Percentiles rank a stretch among this genome's conserved stretches.
Evolutionary conservation across 92 coral and sea anemone genomes (phyloP).

Genomic region (Zoanthus solanderi): DNA sequence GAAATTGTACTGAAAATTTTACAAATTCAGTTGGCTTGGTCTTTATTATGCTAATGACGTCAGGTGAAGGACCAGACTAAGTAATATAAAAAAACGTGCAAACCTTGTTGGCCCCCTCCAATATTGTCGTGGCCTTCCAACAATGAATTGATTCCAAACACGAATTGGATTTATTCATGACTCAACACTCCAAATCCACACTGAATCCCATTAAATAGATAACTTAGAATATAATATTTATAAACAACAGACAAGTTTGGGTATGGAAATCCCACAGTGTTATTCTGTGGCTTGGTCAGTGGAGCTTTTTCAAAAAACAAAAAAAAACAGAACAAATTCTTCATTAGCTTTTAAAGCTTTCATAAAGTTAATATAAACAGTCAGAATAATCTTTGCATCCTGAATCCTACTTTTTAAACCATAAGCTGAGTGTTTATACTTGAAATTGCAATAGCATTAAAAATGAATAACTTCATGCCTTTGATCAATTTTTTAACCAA

Average conservation of each 20-base stretch:
- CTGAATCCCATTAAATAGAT: slow-evolving; percentile 38
- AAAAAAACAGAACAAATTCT: neutral
- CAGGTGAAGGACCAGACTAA: neutral
- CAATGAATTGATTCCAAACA: slow-evolving; percentile 38
- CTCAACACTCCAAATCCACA: slow-evolving; percentile 46
- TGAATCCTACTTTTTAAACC: neutral
- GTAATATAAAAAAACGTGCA: neutral
- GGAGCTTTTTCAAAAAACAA: neutral
- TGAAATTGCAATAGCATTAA: slow-evolving; percentile 20
- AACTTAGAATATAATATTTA: neutral
- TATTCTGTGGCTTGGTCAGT: slow-evolving; percentile 5
- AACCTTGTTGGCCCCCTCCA: slow-evolving; percentile 33
- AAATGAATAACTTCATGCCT: slow-evolving; percentile 30
- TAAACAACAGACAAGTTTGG: slow-evolving; percentile 53
- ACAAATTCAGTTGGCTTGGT: slow-evolving; percentile 17
- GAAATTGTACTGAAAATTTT: slow-evolving; percentile 25
- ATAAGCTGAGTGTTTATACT: neutral
- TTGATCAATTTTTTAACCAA: slow-evolving; percentile 34
- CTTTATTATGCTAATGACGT: slow-evolving; percentile 44
- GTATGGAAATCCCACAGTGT: slow-evolving; percentile 40
- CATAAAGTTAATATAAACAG: neutral
- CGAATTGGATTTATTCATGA: slow-evolving; percentile 21
- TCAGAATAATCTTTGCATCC: neutral
- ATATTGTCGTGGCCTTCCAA: neutral
- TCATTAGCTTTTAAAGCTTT: neutral